These are phyloP conservation scores for Amphipoea oculea DNA, from an alignment of 2,888 invertebrate genomes.

Conservation along the genomic window DNA sequence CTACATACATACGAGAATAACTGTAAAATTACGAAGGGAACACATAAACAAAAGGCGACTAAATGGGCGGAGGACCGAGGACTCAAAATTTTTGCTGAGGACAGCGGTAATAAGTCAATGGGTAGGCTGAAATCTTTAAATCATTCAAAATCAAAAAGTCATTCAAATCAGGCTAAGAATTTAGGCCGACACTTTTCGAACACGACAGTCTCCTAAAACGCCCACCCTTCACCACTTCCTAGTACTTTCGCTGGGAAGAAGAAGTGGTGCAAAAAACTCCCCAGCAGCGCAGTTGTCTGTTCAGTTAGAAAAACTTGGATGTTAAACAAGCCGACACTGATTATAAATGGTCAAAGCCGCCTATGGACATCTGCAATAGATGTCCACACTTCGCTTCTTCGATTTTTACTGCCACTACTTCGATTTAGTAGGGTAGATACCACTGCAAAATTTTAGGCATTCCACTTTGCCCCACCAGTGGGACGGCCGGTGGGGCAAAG, in stretches of 20 bases:
- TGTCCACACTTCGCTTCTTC: too few species aligned
- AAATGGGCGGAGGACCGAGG: too few species aligned
- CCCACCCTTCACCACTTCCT: too few species aligned
- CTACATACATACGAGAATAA: conserved; percentile 18
- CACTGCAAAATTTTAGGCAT: too few species aligned
- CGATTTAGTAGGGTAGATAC: too few species aligned
- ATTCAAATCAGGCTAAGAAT: not conserved
- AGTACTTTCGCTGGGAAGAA: not conserved
- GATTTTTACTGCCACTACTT: too few species aligned
- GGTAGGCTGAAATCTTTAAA: not conserved
- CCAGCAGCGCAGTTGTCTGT: not conserved
- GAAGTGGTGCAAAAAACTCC: not conserved
- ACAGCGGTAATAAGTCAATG: not conserved
- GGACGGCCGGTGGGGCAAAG: too few species aligned
- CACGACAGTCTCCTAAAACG: not conserved
- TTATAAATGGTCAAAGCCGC: not conserved
- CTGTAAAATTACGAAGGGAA: conserved; percentile 1
- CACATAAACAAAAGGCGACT: not conserved
- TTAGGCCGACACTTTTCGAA: not conserved
- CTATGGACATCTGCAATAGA: not conserved
- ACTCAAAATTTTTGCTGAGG: too few species aligned
- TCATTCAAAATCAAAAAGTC: not conserved
- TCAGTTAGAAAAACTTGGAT: not conserved
- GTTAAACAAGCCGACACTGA: not conserved
- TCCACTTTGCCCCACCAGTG: too few species aligned